Evolutionary conservation across 2,888 invertebrate genomes (phyloP), one percentile per base, ranked within the genome.

Genomic region (Orgyia antiqua): DNA sequence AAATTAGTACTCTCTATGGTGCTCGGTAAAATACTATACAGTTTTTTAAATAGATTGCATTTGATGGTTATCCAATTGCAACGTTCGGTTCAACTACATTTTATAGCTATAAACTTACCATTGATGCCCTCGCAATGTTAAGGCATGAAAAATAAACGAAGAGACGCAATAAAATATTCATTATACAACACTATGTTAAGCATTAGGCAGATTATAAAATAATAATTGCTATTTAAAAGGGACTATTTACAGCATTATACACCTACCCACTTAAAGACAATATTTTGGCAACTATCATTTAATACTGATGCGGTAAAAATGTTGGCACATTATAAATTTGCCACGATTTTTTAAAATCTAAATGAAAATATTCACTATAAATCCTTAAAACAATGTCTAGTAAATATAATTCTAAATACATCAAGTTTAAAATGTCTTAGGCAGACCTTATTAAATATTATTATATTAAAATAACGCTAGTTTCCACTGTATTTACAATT

Each of bases 241-340:
- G 63, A 70, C 65, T 83, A 82, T 82, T 67, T 84, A 84, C 82
- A 84, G 72, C 72, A 64, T 69, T 74, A 61, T 70, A 72, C 67
- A 65, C 57, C 75, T 78, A 79, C 70, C 70, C 58, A 71, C 69
- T 68, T 66, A 71, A 53, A 65, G 72, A 68, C 68, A 73, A 62
- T 64, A 58, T 55, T 78, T 83, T 83, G 83, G 82, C 82, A 78
- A 77, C 80, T 84, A 83, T 76, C 19, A 51, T 50, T 79, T 75
- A 86, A 87, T 87, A 87, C 86, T 87, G 87, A 80, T 75, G 74
- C 79, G 87, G 86, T 87, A 87, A 87, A 87, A 87, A 86, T 79
- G 82, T 83, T 87, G 86, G 87, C 87, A 87, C 84, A 68, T 64
- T 71, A 61, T 52, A 67, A 68, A 68, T 74, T 15, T 54, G 78